Conservation (phyloP, 2,113 vertebrate species). For the Oreochromis tanganicae region DNA sequence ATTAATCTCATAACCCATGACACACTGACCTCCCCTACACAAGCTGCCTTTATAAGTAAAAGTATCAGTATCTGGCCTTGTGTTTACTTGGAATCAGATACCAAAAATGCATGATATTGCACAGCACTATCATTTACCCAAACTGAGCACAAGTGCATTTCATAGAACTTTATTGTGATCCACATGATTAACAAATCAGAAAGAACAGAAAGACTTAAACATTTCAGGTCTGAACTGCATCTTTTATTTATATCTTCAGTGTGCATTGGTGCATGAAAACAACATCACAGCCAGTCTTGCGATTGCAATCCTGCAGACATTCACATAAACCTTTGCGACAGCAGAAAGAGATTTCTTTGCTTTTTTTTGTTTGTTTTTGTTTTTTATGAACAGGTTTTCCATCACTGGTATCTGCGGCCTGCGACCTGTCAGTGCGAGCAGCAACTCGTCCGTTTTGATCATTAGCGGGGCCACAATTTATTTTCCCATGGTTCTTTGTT, state of each 20-base stretch:
- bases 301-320: not conserved
- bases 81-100: not conserved
- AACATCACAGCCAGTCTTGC: not conserved
- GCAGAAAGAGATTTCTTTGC: not conserved
- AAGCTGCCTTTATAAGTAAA: not conserved
- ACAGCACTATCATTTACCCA: not conserved
- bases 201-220: not conserved
- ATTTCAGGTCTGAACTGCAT: not conserved
- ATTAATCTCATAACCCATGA: not conserved
- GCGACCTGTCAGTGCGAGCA: conserved; percentile 18
- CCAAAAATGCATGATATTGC: not conserved
- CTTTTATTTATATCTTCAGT: conserved; percentile 15
- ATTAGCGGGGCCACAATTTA: conserved; percentile 44
- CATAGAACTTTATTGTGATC: not conserved
- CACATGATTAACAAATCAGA: not conserved
- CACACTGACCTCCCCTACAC: not conserved
- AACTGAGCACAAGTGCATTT: not conserved
- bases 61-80: not conserved
- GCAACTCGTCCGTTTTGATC: conserved; percentile 42
- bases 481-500: conserved; percentile 66
- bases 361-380: not conserved
- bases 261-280: not conserved
- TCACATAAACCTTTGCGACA: not conserved
- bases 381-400: conserved; percentile 24
- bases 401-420: conserved; percentile 10